phyloP scores from a whole-genome alignment of 2,888 invertebrate species.

The Apantesis nais region DNA sequence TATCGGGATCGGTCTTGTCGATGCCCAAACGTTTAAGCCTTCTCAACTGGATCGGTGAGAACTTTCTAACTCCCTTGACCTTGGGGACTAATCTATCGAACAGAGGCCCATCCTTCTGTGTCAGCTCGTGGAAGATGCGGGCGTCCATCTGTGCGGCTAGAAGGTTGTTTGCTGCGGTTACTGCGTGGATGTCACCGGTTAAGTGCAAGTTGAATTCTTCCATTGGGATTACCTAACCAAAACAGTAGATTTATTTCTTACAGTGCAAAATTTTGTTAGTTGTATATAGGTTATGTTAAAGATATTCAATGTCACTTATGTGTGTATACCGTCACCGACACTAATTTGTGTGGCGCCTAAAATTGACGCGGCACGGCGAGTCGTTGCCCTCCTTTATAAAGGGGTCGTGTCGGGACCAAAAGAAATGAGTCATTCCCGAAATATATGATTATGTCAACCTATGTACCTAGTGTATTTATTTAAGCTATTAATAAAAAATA shows the following conservation, averaged over 20 bases:
- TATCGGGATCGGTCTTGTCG: slow-evolving; percentile 92
- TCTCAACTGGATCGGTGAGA: slow-evolving; percentile 94
- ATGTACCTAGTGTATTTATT: not conserved
- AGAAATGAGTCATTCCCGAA: not conserved
- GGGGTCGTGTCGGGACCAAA: not conserved
- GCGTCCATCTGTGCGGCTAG: slow-evolving; percentile 99
- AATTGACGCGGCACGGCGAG: no score
- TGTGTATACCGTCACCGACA: not conserved
- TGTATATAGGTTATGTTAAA: not conserved
- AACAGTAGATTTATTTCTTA: slow-evolving; percentile 3
- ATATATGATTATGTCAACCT: no score
- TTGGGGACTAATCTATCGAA: slow-evolving; percentile 95
- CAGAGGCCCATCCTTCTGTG: slow-evolving; percentile 94
- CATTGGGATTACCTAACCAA: slow-evolving; percentile 96
- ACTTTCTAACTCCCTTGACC: slow-evolving; percentile 92
- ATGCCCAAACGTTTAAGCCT: slow-evolving; percentile 92
- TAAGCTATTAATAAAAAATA: not conserved
- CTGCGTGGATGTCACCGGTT: slow-evolving; percentile 99
- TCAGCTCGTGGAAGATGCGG: slow-evolving; percentile 97
- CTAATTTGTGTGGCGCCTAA: no score
- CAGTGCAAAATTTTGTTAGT: not conserved
- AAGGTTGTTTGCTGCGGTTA: slow-evolving; percentile 98
- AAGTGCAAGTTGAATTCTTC: slow-evolving; percentile 99
- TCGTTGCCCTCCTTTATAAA: not conserved
- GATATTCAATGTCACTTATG: not conserved